Percentiles rank a stretch among this genome's conserved stretches.
These are phyloP conservation scores for Perca fluviatilis DNA, from an alignment of 2,113 vertebrate genomes.

Conservation along the genomic window DNA sequence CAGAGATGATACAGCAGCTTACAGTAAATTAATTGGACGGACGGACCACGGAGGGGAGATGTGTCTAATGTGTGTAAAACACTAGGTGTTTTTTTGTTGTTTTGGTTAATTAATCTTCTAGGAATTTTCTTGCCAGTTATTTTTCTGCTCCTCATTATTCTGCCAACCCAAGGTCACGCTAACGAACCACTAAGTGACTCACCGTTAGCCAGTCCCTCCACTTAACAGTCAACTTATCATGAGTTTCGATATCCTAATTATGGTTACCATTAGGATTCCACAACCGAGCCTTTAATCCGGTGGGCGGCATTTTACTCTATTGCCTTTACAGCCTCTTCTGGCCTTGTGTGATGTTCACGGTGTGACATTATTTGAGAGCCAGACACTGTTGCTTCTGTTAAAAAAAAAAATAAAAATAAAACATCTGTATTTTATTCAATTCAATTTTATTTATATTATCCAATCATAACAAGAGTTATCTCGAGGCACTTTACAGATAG, in stretches of 20 bases:
- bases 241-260: constrained; percentile 56
- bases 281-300: constrained; percentile 1
- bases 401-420: neutral
- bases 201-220: constrained; percentile 35
- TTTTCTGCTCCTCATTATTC: constrained; percentile 62
- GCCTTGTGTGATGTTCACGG: neutral
- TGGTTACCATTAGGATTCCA: constrained; percentile 52
- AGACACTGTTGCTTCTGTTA: neutral
- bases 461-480: too few species aligned
- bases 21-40: constrained; percentile 62
- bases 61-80: constrained; percentile 47
- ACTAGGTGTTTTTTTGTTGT: constrained; percentile 29
- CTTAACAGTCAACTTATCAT: constrained; percentile 51
- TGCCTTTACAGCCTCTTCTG: neutral
- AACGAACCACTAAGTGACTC: constrained; percentile 53
- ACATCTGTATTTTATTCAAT: too few species aligned
- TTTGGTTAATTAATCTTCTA: constrained; percentile 68
- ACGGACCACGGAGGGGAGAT: constrained; percentile 4
- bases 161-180: constrained; percentile 54
- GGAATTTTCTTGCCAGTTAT: constrained; percentile 47
- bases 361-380: constrained; percentile 1
- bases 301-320: constrained; percentile 1
- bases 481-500: too few species aligned
- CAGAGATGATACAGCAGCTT: constrained; percentile 55
- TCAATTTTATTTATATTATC: too few species aligned